A percentile compares a stretch with the other conserved stretches of the same genome.
Conservation (phyloP, 2,888 invertebrate genomes). For the Ariolimax columbianus region DNA sequence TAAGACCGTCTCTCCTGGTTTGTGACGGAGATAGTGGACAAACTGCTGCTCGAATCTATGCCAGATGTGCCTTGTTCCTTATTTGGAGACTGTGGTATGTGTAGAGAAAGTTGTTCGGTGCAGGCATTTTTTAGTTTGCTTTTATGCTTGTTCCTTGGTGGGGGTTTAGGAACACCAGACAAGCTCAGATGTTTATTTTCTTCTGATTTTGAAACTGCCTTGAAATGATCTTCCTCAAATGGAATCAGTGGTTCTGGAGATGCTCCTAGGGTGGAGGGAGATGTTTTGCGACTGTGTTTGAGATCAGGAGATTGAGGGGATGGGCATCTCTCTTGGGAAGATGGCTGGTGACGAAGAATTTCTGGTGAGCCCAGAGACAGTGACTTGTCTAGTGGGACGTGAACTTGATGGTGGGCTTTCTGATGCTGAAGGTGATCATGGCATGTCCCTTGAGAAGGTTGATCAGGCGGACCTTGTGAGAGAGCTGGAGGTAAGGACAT, state of each 20-base stretch:
- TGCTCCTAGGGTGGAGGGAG: background rate
- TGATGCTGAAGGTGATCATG: background rate
- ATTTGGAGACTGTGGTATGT: conserved; percentile 32
- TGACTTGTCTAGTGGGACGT: conserved; percentile 9
- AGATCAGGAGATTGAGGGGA: background rate
- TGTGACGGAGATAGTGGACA: background rate
- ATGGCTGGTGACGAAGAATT: background rate
- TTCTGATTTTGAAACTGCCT: conserved; percentile 3
- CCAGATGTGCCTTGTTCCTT: conserved; percentile 8
- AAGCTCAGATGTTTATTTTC: background rate
- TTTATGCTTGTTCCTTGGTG: conserved; percentile 41
- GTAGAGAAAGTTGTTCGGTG: conserved; percentile 21
- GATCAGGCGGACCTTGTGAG: background rate
- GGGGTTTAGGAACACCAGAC: conserved; percentile 28
- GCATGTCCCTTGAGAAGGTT: conserved; percentile 1
- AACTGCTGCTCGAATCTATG: background rate
- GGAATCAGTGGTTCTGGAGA: conserved; percentile 34
- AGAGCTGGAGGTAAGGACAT: conserved; percentile 12
- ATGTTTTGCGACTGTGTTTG: background rate
- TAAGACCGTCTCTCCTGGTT: background rate
- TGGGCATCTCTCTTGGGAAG: background rate
- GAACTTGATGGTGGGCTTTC: background rate
- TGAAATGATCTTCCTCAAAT: conserved; percentile 43
- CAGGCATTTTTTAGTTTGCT: conserved; percentile 9
- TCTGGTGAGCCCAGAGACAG: conserved; percentile 20